These are phyloP conservation scores for Cerceris ruficornis DNA, from an alignment of 2,888 invertebrate species.

Conservation along the genomic window DNA sequence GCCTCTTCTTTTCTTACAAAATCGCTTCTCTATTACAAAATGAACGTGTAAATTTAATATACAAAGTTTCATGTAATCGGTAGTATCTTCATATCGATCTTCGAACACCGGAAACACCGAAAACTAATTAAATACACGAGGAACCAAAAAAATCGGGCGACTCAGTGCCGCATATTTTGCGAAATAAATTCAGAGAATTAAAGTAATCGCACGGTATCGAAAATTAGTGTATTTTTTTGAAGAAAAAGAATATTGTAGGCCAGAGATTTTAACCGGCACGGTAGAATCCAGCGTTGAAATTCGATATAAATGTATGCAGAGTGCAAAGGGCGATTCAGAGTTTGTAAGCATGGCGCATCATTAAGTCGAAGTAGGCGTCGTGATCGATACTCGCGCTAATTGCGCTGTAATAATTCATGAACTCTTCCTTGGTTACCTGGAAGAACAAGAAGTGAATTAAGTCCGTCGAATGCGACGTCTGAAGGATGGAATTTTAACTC, in stretches of 20 bases:
- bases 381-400: constrained; percentile 97
- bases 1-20: too few species aligned
- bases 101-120: neutral
- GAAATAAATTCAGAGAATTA: too few species aligned
- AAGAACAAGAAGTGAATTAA: constrained; percentile 66
- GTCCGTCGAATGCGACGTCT: neutral
- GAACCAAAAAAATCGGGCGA: too few species aligned
- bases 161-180: too few species aligned
- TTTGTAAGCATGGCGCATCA: constrained; percentile 96
- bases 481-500: neutral
- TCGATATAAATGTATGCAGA: too few species aligned
- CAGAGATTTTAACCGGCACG: too few species aligned
- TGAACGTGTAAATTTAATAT: neutral
- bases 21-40: too few species aligned
- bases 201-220: too few species aligned
- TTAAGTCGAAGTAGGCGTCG: constrained; percentile 96
- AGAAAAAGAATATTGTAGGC: too few species aligned
- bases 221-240: too few species aligned
- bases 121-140: neutral
- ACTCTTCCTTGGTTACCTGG: constrained; percentile 96
- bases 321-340: constrained; percentile 83
- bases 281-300: too few species aligned
- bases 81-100: too few species aligned
- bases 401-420: constrained; percentile 95
- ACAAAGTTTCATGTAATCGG: neutral